Evolutionary conservation across 2,888 invertebrate species (phyloP).

Genomic region (Caenorhabditis angaria): DNA sequence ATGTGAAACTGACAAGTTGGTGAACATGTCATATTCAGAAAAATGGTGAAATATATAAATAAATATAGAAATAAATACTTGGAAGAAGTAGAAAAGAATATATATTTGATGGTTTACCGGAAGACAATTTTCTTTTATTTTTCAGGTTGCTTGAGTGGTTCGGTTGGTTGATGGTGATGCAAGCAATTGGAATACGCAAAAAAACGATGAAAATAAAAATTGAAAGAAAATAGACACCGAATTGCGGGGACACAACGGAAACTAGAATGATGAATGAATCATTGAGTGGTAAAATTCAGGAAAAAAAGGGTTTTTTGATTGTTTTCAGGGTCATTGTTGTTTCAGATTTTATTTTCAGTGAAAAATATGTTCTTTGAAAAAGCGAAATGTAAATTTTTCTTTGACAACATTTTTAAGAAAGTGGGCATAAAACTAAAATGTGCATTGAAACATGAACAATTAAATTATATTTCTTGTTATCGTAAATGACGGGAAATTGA

Average conservation of each 20-base stretch:
- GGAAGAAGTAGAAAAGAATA: slow-evolving; percentile 6
- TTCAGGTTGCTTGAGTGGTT: background rate
- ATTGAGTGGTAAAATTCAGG: background rate
- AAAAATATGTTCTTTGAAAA: too few relatives aligned
- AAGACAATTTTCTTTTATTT: slow-evolving; percentile 44
- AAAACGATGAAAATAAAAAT: background rate
- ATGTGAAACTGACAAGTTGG: background rate
- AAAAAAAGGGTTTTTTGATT: too few relatives aligned
- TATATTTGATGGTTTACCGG: slow-evolving; percentile 29
- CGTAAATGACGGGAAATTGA: too few relatives aligned
- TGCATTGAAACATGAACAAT: too few relatives aligned
- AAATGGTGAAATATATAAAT: background rate
- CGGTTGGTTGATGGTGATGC: background rate
- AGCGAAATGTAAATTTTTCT: too few relatives aligned
- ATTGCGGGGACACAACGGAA: slow-evolving; percentile 41
- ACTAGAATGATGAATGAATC: slow-evolving; percentile 50
- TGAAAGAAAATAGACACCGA: slow-evolving; percentile 24
- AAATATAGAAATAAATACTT: background rate
- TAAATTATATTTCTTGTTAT: too few relatives aligned
- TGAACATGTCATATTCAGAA: slow-evolving; percentile 1
- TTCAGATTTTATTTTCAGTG: too few relatives aligned
- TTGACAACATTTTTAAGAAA: too few relatives aligned
- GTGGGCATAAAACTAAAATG: too few relatives aligned
- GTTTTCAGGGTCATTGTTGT: too few relatives aligned
- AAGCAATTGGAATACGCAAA: too few relatives aligned